A percentile compares a stretch with the other conserved stretches of the same genome.
These are phyloP conservation scores for Dendrolimus pini DNA, from an alignment of 2,888 invertebrate genomes.

Conservation along the genomic window DNA sequence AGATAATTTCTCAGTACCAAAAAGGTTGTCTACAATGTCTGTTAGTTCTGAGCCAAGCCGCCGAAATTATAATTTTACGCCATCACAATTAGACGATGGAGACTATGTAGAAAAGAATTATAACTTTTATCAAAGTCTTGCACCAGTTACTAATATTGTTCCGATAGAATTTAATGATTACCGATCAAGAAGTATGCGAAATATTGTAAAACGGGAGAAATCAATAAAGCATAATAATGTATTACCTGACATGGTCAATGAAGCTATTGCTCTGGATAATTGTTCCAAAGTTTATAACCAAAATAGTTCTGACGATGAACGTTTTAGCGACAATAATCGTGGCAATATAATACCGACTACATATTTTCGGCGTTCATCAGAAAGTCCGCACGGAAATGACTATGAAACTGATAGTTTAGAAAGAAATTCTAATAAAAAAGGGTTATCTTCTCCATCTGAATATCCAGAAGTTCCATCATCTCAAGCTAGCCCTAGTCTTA, in stretches of 20 bases:
- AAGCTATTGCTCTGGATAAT: slow-evolving; percentile 78
- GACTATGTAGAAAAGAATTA: slow-evolving; percentile 31
- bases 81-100: slow-evolving; percentile 48
- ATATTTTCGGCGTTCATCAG: slow-evolving; percentile 34
- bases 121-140: slow-evolving; percentile 43
- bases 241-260: slow-evolving; percentile 81
- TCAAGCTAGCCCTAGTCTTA: slow-evolving; percentile 85
- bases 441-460: slow-evolving; percentile 77
- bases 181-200: slow-evolving; percentile 35
- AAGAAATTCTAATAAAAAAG: slow-evolving; percentile 72
- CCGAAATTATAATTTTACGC: slow-evolving; percentile 57
- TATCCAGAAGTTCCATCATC: slow-evolving; percentile 80
- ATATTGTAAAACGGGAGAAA: slow-evolving; percentile 32
- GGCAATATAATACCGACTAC: slow-evolving; percentile 23
- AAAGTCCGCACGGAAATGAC: slow-evolving; percentile 72
- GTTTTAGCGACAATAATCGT: slow-evolving; percentile 40
- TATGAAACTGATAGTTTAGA: slow-evolving; percentile 87
- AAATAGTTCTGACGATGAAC: slow-evolving; percentile 63
- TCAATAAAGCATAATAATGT: slow-evolving; percentile 46
- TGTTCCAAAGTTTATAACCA: slow-evolving; percentile 54
- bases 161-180: slow-evolving; percentile 44
- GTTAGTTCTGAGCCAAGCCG: slow-evolving; percentile 62
- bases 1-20: slow-evolving; percentile 39
- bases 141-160: slow-evolving; percentile 43
- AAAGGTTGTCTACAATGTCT: slow-evolving; percentile 48